Evolutionary conservation across 2,797 vertebrate species (phyloP), one percentile per base, ranked within the genome.

Genomic region (Gobionotothen gibberifrons): DNA sequence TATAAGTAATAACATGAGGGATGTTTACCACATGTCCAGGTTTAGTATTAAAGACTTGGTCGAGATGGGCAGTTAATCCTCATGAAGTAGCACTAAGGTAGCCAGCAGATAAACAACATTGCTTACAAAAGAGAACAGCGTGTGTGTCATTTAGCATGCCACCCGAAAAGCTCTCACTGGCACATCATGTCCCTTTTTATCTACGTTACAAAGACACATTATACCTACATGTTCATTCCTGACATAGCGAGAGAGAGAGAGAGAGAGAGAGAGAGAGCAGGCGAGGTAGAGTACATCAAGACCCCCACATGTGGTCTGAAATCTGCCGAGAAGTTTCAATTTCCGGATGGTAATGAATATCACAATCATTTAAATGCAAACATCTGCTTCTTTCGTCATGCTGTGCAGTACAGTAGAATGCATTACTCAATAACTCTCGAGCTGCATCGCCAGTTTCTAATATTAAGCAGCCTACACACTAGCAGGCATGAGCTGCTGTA

Each of bases 11-110:
- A 9, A 47, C 19, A 70, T 83, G 77, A 85, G 44, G 44, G 73
- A 88, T 79, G 82, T 65, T 85, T 87, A 84, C 79, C 69, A 39
- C 71, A 79, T 86, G 78, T 84, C 75, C 75, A 84, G 69, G 69
- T 79, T 84, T 76, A 85, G 65, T 51, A 83, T 74, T 84, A 75
- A 84, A 87, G 75, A 78, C 83, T 65, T 49, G 58, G 55, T 70
- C 74, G 83, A 72, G 36, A 54, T 51, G 32, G 48, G 76, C 59
- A 66, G 63, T 93, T 81, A 86, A 90, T 90, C 85, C 87, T 81
- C 58, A 67, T 19, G 81, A 89, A 76, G 73, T 63, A 69, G 74
- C 80, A 87, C 76, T 78, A 87, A 64, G 63, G 71, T 72, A 76
- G 73, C 65, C 61, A 43, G 63, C 42, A 78, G 84, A 88, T 86